Conservation (phyloP, 35 echinoderm and acorn worm genomes). For the Ophioderma brevispina region DNA sequence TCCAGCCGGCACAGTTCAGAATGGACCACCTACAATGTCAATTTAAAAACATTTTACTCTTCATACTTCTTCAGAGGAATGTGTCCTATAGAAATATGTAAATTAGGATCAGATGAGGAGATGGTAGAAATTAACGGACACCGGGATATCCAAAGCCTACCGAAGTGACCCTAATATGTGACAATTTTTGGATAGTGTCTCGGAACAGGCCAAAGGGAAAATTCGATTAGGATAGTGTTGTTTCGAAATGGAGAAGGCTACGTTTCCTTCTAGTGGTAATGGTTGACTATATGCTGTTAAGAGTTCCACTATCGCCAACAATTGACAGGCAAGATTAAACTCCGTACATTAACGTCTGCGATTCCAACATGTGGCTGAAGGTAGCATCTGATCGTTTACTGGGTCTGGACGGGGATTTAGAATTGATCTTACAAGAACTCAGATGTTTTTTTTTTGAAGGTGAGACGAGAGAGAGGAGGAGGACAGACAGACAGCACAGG, state of each 20-base stretch:
- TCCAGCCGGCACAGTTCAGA: too few species aligned
- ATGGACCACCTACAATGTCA: too few species aligned
- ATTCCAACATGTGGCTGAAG: neutral
- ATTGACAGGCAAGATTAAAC: neutral
- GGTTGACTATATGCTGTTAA: neutral
- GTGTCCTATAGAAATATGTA: neutral
- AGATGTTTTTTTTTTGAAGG: too few species aligned
- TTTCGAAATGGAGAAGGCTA: neutral
- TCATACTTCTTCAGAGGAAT: too few species aligned
- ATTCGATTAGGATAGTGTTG: neutral
- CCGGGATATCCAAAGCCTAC: neutral
- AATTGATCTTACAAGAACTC: neutral
- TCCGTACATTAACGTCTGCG: neutral
- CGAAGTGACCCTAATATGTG: neutral
- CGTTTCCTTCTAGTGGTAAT: neutral
- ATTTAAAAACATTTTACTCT: too few species aligned
- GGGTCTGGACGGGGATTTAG: neutral
- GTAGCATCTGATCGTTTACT: neutral
- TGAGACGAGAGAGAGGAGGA: too few species aligned
- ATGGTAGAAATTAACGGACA: neutral
- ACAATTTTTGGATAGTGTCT: neutral
- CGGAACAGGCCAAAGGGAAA: neutral
- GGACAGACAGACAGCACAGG: too few species aligned
- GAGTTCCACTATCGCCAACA: neutral
- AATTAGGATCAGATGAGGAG: neutral